Conservation (phyloP, 2,113 vertebrate genomes). For the Rhodinocichla rosea region DNA sequence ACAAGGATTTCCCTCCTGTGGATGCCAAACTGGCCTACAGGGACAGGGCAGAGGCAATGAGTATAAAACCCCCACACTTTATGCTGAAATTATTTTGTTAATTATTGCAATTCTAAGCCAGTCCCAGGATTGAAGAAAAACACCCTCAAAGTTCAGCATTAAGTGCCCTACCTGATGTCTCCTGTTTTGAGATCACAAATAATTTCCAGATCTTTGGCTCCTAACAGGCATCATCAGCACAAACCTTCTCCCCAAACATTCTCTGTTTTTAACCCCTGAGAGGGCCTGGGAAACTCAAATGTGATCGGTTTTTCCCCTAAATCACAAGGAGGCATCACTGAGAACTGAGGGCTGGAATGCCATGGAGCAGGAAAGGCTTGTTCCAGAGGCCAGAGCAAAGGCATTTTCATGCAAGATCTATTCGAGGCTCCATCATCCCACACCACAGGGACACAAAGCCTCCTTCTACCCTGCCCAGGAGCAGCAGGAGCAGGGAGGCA, state of each 20-base stretch:
- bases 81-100: not conserved
- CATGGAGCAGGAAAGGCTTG: not conserved
- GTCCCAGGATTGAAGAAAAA: not conserved
- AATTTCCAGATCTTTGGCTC: not conserved
- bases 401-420: not conserved
- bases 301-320: not conserved
- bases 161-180: not conserved
- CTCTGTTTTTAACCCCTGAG: not conserved
- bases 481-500: not conserved
- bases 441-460: not conserved
- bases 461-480: not conserved
- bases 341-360: not conserved
- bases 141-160: not conserved
- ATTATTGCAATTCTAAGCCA: not conserved
- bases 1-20: not conserved
- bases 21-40: not conserved
- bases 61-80: accelerated
- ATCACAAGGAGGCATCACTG: not conserved
- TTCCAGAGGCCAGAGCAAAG: not conserved
- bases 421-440: not conserved
- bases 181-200: not conserved
- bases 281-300: not conserved
- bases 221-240: not conserved
- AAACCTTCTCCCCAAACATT: not conserved
- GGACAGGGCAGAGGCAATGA: not conserved